Percentiles rank a stretch among this genome's conserved stretches.
Conservation (phyloP, 1,140 invertebrate genomes). For the Globodera rostochiensis region DNA sequence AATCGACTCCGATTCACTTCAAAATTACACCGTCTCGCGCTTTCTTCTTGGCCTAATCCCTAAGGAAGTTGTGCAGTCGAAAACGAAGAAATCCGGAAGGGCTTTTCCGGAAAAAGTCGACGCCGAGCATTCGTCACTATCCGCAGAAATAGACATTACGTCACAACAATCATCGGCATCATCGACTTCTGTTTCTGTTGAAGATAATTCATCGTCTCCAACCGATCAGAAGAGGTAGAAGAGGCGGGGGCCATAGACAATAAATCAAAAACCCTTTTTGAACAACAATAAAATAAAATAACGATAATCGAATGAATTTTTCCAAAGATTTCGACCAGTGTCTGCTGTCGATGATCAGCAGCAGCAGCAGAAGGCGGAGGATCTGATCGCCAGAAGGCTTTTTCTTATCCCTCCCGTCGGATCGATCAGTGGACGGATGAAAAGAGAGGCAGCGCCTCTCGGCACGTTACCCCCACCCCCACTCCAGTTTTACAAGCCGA, state of each 20-base stretch:
- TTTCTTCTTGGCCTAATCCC: constrained; percentile 3
- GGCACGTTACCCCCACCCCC: not conserved
- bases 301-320: not conserved
- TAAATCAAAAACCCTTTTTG: too few relatives aligned
- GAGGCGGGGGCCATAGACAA: too few relatives aligned
- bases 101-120: not conserved
- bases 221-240: not conserved
- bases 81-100: not conserved
- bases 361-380: not conserved
- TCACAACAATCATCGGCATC: not conserved
- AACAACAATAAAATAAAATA: not conserved
- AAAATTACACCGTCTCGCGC: not conserved
- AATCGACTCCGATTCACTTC: not conserved
- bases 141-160: not conserved
- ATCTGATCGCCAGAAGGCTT: not conserved
- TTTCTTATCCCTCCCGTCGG: constrained; percentile 2
- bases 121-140: not conserved
- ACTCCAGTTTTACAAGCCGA: constrained; percentile 8
- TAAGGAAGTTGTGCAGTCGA: not conserved
- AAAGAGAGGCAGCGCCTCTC: not conserved
- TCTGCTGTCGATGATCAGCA: not conserved
- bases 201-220: not conserved
- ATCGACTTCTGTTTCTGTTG: not conserved
- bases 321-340: not conserved
- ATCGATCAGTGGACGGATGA: not conserved